Evolutionary conservation across 2,113 vertebrate species (phyloP).

Genomic region (Actinemys pallida): DNA sequence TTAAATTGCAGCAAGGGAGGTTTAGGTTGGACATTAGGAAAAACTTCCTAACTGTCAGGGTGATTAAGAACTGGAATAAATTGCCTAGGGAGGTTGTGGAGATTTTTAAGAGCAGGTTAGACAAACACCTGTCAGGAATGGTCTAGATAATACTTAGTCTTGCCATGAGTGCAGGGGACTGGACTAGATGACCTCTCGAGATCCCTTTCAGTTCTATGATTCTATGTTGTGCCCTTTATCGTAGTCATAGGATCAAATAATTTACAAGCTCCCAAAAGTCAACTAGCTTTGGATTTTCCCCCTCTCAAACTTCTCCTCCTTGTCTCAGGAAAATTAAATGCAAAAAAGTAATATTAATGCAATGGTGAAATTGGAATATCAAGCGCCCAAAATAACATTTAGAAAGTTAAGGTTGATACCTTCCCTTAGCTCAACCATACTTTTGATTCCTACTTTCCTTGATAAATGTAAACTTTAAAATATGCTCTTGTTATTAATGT

Average conservation of each 20-base stretch:
- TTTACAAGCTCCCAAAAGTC: neutral
- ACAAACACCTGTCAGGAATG: too few relatives aligned
- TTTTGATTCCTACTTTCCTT: constrained; percentile 12
- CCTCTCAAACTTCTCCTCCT: neutral
- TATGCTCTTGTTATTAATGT: neutral
- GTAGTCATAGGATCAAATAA: neutral
- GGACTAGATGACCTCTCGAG: too few relatives aligned
- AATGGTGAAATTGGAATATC: neutral
- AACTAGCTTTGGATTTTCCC: constrained; percentile 39
- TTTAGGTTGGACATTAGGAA: too few relatives aligned
- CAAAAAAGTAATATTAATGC: neutral
- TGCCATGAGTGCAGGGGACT: too few relatives aligned
- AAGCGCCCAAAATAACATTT: neutral
- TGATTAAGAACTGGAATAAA: too few relatives aligned
- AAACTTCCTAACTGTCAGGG: too few relatives aligned
- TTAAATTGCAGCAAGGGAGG: too few relatives aligned
- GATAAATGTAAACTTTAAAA: neutral
- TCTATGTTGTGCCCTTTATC: neutral
- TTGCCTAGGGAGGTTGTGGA: too few relatives aligned
- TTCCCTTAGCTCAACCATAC: neutral
- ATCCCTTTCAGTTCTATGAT: too few relatives aligned
- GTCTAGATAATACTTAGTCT: too few relatives aligned
- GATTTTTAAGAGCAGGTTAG: too few relatives aligned
- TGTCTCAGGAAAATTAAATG: constrained; percentile 13
- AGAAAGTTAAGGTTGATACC: constrained; percentile 1